Conservation (phyloP, 2,888 invertebrate species). For the Lepetodrilus schrolli region DNA sequence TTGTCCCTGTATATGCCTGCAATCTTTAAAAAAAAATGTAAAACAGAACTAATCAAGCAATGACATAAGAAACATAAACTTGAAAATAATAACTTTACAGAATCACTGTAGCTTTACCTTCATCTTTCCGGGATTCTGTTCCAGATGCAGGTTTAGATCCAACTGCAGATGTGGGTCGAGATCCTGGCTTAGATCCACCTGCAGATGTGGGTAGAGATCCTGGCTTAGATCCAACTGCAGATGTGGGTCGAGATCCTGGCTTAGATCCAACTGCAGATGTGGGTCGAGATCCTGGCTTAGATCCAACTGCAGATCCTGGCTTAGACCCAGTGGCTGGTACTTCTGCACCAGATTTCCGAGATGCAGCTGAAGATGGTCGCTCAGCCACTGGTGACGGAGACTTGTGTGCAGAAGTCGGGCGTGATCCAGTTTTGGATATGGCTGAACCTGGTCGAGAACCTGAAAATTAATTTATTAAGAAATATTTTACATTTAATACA, state of each 20-base stretch:
- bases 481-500: too few relatives aligned
- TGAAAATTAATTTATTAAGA: too few relatives aligned
- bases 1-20: too few relatives aligned
- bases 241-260: conserved; percentile 37
- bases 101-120: neutral
- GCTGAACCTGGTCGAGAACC: conserved; percentile 30
- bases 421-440: conserved; percentile 28
- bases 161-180: neutral
- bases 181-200: neutral
- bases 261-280: conserved; percentile 36
- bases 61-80: too few relatives aligned
- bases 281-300: conserved; percentile 31
- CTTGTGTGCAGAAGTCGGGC: conserved; percentile 45
- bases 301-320: conserved; percentile 34
- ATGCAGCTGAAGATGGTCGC: conserved; percentile 41
- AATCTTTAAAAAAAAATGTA: too few relatives aligned
- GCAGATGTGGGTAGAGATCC: conserved; percentile 23
- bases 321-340: conserved; percentile 36
- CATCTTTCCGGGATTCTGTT: neutral
- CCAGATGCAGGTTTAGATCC: neutral
- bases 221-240: conserved; percentile 37
- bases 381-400: conserved; percentile 43
- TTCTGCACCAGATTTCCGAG: conserved; percentile 37
- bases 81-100: too few relatives aligned
- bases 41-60: neutral